Evolutionary conservation across 1,140 invertebrate genomes (phyloP).

Genomic region (Drosophila lini): DNA sequence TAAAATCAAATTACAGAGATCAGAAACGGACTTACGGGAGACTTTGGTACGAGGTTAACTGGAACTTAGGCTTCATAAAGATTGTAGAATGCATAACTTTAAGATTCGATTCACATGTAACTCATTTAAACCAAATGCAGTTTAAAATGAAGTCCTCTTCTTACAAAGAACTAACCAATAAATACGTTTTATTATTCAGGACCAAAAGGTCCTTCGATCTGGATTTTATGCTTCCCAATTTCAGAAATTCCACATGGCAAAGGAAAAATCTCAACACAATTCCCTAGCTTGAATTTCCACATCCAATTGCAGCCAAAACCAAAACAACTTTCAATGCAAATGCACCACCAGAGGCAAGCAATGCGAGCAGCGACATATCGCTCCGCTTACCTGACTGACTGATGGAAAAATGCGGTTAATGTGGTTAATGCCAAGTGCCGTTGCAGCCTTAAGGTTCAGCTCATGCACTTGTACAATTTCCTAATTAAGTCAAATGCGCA

Average conservation of each 20-base stretch:
- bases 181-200: background rate
- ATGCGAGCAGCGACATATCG: constrained; percentile 55
- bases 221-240: background rate
- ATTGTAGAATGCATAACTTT: background rate
- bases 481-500: constrained; percentile 71
- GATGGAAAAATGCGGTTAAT: constrained; percentile 74
- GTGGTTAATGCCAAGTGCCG: constrained; percentile 45
- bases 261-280: constrained; percentile 19
- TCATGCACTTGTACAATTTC: constrained; percentile 74
- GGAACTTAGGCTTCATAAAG: background rate
- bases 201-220: background rate
- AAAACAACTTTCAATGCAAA: constrained; percentile 79
- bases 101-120: too few relatives aligned
- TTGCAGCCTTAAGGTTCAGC: constrained; percentile 37
- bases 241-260: background rate
- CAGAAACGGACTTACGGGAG: background rate
- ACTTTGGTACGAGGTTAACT: too few relatives aligned
- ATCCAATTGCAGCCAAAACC: constrained; percentile 42
- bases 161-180: background rate
- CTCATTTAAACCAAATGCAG: background rate
- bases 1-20: constrained; percentile 17
- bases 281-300: constrained; percentile 30
- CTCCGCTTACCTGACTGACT: constrained; percentile 30
- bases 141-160: background rate
- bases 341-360: constrained; percentile 27